Evolutionary conservation across 2,113 vertebrate genomes (phyloP).

Genomic region (Dryoscopus gambensis): DNA sequence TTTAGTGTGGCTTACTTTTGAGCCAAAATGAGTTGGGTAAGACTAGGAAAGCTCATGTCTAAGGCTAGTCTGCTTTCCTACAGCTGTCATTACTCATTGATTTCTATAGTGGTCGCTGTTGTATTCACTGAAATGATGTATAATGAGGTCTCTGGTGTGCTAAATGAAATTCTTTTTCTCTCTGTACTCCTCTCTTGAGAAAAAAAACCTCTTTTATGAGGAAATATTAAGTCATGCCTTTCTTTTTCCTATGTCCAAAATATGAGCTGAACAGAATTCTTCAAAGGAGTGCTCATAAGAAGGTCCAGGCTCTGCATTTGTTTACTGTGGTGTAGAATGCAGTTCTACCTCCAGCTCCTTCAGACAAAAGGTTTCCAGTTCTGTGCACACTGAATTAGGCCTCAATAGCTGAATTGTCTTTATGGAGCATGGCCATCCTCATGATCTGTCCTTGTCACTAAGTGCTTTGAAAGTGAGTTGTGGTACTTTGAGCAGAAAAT

Average conservation of each 20-base stretch:
- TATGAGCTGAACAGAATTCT: not conserved
- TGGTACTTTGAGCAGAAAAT: not conserved
- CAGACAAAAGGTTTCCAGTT: not conserved
- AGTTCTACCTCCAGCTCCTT: not conserved
- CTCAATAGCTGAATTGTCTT: not conserved
- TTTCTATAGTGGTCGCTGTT: not conserved
- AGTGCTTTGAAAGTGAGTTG: not conserved
- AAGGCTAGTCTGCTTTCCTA: not conserved
- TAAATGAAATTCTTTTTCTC: not conserved
- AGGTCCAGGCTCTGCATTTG: not conserved
- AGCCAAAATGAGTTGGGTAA: not conserved
- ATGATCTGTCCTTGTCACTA: not conserved
- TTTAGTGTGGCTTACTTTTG: not conserved
- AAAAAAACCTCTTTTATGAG: not conserved
- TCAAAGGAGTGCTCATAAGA: not conserved
- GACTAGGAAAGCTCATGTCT: not conserved
- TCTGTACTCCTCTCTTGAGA: not conserved
- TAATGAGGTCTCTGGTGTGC: not conserved
- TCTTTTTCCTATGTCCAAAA: not conserved
- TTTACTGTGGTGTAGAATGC: not conserved
- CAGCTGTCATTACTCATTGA: not conserved
- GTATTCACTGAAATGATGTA: not conserved
- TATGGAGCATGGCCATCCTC: not conserved
- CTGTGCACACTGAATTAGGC: not conserved
- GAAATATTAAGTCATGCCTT: not conserved